phyloP scores from a whole-genome alignment of 2,113 vertebrate species.

The Semicossyphus pulcher region DNA sequence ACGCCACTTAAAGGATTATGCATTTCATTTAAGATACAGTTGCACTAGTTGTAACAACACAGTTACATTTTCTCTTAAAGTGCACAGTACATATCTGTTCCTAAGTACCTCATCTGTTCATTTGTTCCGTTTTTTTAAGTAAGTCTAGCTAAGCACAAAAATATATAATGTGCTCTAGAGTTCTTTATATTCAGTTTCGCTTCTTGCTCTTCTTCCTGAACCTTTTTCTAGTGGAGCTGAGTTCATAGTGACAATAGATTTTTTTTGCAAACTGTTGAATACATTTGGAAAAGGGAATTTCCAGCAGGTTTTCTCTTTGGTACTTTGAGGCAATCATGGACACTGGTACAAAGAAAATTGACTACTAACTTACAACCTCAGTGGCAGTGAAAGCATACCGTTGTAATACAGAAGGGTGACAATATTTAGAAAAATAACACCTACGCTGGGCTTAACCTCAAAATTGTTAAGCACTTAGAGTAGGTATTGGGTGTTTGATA shows the following conservation, averaged over 20 bases:
- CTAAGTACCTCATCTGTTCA: no score
- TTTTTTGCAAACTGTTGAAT: neutral
- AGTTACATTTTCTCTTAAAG: conserved; percentile 1
- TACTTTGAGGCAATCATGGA: neutral
- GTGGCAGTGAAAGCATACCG: no score
- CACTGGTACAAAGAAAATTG: no score
- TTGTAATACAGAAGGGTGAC: no score
- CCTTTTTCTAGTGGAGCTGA: neutral
- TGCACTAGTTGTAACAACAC: conserved; percentile 25
- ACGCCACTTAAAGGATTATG: conserved; percentile 31
- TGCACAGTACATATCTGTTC: neutral
- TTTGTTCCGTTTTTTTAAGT: neutral
- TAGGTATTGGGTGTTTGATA: no score
- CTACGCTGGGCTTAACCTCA: no score
- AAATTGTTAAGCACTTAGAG: no score
- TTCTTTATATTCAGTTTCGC: neutral
- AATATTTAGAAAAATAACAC: no score
- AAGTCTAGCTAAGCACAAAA: neutral
- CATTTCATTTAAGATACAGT: conserved; percentile 24
- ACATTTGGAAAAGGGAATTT: neutral
- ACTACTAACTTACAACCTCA: no score
- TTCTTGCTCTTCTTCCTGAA: neutral
- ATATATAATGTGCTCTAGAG: neutral
- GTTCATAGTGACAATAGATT: neutral
- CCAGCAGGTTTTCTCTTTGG: neutral